Percentiles rank a stretch among this genome's conserved stretches.
These are phyloP conservation scores for Pitangus sulphuratus DNA, from an alignment of 2,797 vertebrate genomes.

Conservation along the genomic window DNA sequence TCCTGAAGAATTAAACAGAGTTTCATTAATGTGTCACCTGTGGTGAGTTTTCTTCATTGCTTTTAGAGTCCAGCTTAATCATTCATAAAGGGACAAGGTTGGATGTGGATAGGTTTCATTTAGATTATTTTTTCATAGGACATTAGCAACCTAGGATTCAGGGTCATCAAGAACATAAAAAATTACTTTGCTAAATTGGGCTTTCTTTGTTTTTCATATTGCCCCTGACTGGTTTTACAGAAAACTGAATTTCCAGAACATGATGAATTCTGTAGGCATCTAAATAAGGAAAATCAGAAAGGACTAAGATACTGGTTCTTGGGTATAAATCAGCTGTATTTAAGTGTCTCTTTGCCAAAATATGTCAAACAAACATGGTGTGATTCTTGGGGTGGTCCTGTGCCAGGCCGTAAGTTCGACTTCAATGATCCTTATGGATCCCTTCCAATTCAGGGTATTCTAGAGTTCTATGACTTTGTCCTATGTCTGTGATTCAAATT, in stretches of 20 bases:
- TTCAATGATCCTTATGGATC: not conserved
- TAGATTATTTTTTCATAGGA: not conserved
- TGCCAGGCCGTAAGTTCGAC: not conserved
- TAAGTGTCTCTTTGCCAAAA: not conserved
- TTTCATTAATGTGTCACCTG: not conserved
- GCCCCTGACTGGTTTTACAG: not conserved
- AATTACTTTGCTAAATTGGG: not conserved
- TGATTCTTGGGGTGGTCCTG: not conserved
- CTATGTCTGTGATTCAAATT: not conserved
- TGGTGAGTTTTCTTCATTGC: not conserved
- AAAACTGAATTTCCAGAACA: not conserved
- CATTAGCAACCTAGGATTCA: not conserved
- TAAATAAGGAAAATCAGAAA: not conserved
- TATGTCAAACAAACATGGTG: not conserved
- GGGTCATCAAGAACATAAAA: not conserved
- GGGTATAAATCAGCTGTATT: not conserved
- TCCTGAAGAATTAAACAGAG: not conserved
- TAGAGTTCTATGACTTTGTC: not conserved
- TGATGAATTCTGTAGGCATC: not conserved
- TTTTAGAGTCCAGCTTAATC: not conserved
- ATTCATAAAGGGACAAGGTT: not conserved
- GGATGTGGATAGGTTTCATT: not conserved
- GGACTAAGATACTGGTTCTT: not conserved
- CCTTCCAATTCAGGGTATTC: not conserved
- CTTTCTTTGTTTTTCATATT: not conserved